Base-by-base conservation (phyloP, 1,140 invertebrate genomes). In the Drosophila jambulina region DNA sequence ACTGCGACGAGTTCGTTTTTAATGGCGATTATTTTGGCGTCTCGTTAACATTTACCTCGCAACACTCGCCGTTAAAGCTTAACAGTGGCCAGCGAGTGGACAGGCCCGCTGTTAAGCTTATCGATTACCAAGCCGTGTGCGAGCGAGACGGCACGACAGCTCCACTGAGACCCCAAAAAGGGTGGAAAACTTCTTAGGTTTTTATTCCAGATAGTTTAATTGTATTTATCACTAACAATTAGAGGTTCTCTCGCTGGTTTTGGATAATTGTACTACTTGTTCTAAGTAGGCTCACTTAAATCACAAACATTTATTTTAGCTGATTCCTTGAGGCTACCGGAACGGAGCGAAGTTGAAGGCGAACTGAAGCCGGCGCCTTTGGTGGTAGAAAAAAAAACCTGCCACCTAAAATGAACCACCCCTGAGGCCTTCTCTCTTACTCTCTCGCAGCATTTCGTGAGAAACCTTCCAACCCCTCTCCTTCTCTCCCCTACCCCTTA, bases 31-130 rank as follows among this genome's bases (percentile, higher is more conserved):
- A 58, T 51, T 53, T 64, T 67, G 82, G 43, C 65, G 32, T 70
- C 76, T 84, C 76, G 80, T 21, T 48, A 34, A 40, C 42, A 70
- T 71, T 71, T 58, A 72, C 65, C 58, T 71, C 56, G 40, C 29
- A 32, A 36, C 53, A 62, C 67, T 70, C 57, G 65, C 40, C 29
- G 45, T 17, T 27, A 19, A 46, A 17, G 49, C 43, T 57, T 48
- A 59, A 38, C 61, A 62, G 51, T 61, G 5, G 6, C 25, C 10
- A 53, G 36, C 56, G 46, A 68, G 83, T 85, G 68, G 82, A 67
- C 82, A 85, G 75, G 10, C 40, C 69, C 62, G 29, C 79, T 86
- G 83, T 79, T 82, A 79, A 48, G 71, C 68, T 79, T 87, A 86
- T 86, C 82, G 82, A 86, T 86, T 86, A 36, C 40, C 56, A 38